Evolutionary conservation across 37 sponge, comb jelly and placozoan species (phyloP), one percentile per base, ranked within the genome.

Genomic region (Dysidea cf. avara): DNA sequence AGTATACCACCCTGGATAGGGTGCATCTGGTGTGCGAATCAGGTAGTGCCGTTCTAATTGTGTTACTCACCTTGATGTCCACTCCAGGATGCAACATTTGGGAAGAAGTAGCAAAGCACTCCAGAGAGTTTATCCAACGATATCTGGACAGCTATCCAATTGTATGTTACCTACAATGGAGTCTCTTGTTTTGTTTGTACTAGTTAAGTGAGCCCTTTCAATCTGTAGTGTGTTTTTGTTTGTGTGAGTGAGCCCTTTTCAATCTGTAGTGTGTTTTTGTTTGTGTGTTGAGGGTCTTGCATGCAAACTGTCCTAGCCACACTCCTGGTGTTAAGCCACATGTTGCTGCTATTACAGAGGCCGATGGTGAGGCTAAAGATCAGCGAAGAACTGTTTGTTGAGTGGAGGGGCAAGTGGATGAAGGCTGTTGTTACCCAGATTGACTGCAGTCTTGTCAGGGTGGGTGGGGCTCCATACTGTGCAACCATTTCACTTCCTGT

Each of bases 401-500:
- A 78, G 69, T 43, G 68, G 31, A 22, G 39, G 1, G 69, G 69
- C 5, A 35, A 54, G 4, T 31, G 71, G 58, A 36, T 72, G 14
- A 60, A 58, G 17, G 73, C 81, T 29, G 11, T 22, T 7, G 74
- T 81, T 14, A 49, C 35, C 17, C 55, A 72, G 21, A 53, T 81
- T 31, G 81, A 81, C 74, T 71, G 81, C 39, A 81, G 66, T 37
- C 54, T 81, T 13, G 64, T 72, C 26, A 72, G 61, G 65, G 81
- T 81, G 7, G 43, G 46, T 43, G 46, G 46, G 46, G 46, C 46
- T 43, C 46, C 46, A 43, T 43, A 43, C 7, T 43, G 5, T 5
- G 5, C 46, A 43, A 9, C 5, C 46, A 43, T 43, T 9, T 9
- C 46, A 43, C 46, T 12, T 9, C 46, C 9, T 43, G 5, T 43